These are phyloP conservation scores for Gisinianus flammeolus DNA, from an alignment of 2,888 invertebrate species.

Conservation along the genomic window DNA sequence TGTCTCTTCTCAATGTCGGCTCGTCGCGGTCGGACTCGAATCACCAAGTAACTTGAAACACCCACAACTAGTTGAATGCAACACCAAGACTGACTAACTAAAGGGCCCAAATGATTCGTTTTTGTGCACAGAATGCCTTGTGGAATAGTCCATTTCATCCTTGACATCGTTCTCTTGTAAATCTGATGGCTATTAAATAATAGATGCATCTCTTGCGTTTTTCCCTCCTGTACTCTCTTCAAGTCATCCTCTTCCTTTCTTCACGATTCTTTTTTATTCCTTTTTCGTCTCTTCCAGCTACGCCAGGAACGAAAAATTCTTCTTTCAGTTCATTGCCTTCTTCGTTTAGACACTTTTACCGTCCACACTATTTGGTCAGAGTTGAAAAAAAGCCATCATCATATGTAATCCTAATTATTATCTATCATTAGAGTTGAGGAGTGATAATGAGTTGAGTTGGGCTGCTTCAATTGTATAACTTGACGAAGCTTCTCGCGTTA, in stretches of 20 bases:
- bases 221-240: conserved; percentile 9
- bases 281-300: conserved; percentile 35
- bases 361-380: background rate
- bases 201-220: conserved; percentile 36
- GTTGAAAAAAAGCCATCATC: conserved; percentile 14
- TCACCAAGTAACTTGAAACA: background rate
- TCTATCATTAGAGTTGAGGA: conserved; percentile 29
- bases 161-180: conserved; percentile 52
- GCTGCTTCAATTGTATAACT: background rate
- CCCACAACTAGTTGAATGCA: background rate
- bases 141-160: conserved; percentile 43
- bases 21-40: conserved; percentile 3
- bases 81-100: background rate
- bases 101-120: conserved; percentile 20
- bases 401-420: conserved; percentile 34
- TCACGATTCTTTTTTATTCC: conserved; percentile 25
- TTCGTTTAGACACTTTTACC: conserved; percentile 4
- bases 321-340: conserved; percentile 37
- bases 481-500: background rate
- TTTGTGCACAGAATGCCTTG: background rate
- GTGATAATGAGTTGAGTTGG: conserved; percentile 22
- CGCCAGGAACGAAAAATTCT: conserved; percentile 38
- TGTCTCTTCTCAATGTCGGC: conserved; percentile 15
- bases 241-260: conserved; percentile 32
- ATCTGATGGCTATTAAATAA: conserved; percentile 44